phyloP scores from a whole-genome alignment of 2,797 vertebrate genomes.

The Smutsia temminckii region DNA sequence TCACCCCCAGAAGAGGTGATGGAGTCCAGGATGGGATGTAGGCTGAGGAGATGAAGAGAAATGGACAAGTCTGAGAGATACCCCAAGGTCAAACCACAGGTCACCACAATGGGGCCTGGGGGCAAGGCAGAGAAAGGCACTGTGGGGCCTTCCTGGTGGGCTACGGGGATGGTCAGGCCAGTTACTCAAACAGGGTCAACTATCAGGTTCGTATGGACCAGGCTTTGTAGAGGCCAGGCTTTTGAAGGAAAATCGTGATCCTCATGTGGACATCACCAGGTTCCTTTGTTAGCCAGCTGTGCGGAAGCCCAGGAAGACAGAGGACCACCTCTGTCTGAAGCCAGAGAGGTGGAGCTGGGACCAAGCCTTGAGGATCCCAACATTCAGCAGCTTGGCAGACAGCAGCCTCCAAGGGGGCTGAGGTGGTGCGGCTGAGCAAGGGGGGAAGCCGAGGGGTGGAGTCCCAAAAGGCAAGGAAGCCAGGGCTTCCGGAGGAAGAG shows the following conservation, averaged over 20 bases:
- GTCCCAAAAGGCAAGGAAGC: neutral
- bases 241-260: neutral
- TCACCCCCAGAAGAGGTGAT: rapidly evolving
- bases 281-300: neutral
- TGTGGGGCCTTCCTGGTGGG: neutral
- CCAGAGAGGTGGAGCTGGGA: neutral
- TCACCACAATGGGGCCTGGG: too few relatives aligned
- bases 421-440: too few relatives aligned
- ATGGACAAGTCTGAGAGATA: neutral
- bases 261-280: rapidly evolving
- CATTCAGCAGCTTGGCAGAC: too few relatives aligned
- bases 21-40: rapidly evolving
- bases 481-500: neutral
- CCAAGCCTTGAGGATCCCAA: too few relatives aligned
- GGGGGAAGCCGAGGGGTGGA: neutral
- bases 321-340: too few relatives aligned
- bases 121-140: neutral
- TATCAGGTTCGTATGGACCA: neutral
- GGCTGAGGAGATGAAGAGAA: neutral
- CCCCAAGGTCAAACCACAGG: neutral
- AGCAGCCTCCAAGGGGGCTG: rapidly evolving
- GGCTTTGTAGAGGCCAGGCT: neutral
- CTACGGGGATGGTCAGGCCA: neutral
- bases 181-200: neutral
- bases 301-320: neutral